Evolutionary conservation across 2,888 invertebrate genomes (phyloP), one percentile per base, ranked within the genome.

Genomic region (Pristionchus japonicus): DNA sequence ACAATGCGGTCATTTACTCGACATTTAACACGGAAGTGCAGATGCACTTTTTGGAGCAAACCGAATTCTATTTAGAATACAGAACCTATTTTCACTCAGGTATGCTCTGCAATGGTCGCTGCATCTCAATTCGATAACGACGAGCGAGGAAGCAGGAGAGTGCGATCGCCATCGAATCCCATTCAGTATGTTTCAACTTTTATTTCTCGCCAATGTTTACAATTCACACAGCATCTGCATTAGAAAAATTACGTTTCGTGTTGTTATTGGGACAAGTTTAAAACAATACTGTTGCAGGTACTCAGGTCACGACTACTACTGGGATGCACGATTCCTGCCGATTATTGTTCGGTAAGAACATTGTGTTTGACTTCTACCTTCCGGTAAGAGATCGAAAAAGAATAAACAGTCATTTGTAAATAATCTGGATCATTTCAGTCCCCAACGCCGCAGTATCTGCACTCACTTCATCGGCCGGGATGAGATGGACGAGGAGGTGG

Each of bases 291-390:
- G 1, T 2, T 67, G 31, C 27, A 77, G 77, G 17, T 77, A 47
- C 77, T 43, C 40, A 11, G 77, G 77, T 0, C 13, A 47, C 43
- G 34, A 77, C 47, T 77, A 77, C 34, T 77, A 77, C 43, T 77
- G 77, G 77, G 77, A 77, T 43, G 27, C 77, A 2, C 43, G 43
- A n/a, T 77, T 77, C 15, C 43, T 77, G 43, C 77, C 77, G n/a
- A 17, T 77, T 27, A 77, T 47, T n/a, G 43, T 77, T n/a, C 40
- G 77, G 70, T 70, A 2, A 17, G 67, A 1, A n/a, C n/a, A n/a
- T n/a, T n/a, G n/a, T n/a, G n/a, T n/a, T n/a, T n/a, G n/a, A n/a
- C n/a, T n/a, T n/a, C n/a, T n/a, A n/a, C n/a, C n/a, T n/a, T n/a
- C n/a, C n/a, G n/a, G n/a, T n/a, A n/a, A n/a, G n/a, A n/a, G n/a